Conservation (phyloP, 2,797 vertebrate species). For the Onychomys leucogaster region DNA sequence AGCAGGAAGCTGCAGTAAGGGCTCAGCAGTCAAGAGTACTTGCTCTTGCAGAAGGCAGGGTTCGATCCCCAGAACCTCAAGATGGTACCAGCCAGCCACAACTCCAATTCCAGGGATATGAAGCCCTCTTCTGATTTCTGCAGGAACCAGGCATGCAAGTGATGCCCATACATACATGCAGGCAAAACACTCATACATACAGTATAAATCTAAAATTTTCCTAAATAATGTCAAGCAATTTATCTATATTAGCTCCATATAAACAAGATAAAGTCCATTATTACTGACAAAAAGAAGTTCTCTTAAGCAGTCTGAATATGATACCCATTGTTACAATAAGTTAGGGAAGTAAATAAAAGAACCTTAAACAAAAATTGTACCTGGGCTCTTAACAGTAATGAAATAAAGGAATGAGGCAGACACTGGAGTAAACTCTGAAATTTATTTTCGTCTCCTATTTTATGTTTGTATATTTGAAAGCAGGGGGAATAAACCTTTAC, state of each 20-base stretch:
- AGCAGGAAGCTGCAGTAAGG: neutral
- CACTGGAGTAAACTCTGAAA: neutral
- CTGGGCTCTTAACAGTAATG: neutral
- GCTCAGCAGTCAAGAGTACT: neutral
- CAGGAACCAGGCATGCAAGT: neutral
- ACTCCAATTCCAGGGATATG: neutral
- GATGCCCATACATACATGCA: neutral
- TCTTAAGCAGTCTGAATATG: neutral
- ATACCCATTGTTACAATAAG: neutral
- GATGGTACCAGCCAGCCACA: neutral
- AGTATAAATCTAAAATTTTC: neutral
- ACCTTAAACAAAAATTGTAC: neutral
- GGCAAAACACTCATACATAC: neutral
- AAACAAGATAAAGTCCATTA: constrained; percentile 15
- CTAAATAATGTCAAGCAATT: neutral
- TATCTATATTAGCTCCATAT: neutral
- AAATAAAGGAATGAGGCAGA: neutral
- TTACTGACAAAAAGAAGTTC: neutral
- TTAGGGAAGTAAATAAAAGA: neutral
- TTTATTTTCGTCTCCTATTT: neutral
- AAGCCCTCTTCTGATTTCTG: neutral
- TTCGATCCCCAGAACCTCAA: neutral
- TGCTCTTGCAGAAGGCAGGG: neutral
- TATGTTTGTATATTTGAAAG: constrained; percentile 33
- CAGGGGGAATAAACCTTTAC: neutral